Conservation (phyloP, 1,140 invertebrate genomes). For the Eriosoma lanigerum region DNA sequence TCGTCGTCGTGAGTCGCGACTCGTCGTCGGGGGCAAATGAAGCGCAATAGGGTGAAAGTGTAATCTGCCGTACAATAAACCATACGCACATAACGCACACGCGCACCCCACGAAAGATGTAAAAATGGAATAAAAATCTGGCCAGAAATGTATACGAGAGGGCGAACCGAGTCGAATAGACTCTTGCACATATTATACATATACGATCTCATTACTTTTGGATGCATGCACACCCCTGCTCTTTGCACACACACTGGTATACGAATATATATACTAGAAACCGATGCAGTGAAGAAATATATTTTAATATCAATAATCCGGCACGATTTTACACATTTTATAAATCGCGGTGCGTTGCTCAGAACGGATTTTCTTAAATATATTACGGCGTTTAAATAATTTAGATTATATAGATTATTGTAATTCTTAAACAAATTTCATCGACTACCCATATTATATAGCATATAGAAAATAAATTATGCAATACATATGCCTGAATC, state of each 20-base stretch:
- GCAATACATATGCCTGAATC: too few species aligned
- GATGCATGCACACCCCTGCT: neutral
- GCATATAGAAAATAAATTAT: too few species aligned
- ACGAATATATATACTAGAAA: too few species aligned
- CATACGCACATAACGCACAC: neutral
- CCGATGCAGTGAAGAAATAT: neutral
- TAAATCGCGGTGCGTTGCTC: neutral
- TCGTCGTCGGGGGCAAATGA: constrained; percentile 16
- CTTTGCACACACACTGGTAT: neutral
- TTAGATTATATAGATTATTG: too few species aligned
- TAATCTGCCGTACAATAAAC: constrained; percentile 29
- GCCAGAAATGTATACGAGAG: neutral
- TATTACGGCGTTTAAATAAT: too few species aligned
- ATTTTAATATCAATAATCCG: neutral
- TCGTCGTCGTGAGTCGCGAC: neutral
- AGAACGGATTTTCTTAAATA: too few species aligned
- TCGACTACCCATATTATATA: too few species aligned
- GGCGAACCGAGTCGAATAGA: neutral
- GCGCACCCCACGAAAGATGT: neutral
- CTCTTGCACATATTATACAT: constrained; percentile 1
- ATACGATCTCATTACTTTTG: constrained; percentile 3
- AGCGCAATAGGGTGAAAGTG: constrained; percentile 23
- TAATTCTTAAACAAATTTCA: too few species aligned
- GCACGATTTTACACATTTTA: neutral
- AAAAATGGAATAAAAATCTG: constrained; percentile 19